phyloP scores from a whole-genome alignment of 37 sponge, comb jelly and placozoan species.

The Eunapius fragilis region DNA sequence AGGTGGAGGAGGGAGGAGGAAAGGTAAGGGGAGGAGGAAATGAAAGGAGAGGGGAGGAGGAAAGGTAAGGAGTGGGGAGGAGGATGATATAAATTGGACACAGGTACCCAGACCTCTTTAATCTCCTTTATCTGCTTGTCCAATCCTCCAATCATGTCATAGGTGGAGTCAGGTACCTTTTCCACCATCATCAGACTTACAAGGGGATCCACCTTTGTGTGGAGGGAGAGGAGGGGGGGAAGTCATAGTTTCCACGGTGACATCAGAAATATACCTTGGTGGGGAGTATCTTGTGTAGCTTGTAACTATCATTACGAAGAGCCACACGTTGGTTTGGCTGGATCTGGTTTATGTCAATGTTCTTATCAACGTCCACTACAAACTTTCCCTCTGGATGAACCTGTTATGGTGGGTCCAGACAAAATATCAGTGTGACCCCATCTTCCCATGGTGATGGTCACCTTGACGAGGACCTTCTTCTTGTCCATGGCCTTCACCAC shows the following conservation, averaged over 20 bases:
- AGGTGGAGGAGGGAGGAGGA: neutral
- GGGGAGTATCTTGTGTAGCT: conserved; percentile 97
- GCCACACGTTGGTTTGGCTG: conserved; percentile 87
- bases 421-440: neutral
- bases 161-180: conserved; percentile 99
- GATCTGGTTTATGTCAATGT: conserved; percentile 86
- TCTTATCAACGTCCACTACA: conserved; percentile 97
- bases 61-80: neutral
- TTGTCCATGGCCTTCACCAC: conserved; percentile 98
- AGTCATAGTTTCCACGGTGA: neutral
- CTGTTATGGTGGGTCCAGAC: conserved; percentile 37
- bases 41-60: neutral
- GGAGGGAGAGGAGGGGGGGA: neutral
- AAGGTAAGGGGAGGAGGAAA: neutral
- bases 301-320: conserved; percentile 94
- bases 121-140: conserved; percentile 99
- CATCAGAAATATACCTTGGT: conserved; percentile 72
- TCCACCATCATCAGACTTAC: conserved; percentile 99
- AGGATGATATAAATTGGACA: conserved; percentile 2
- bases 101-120: conserved; percentile 74
- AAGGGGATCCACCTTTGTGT: conserved; percentile 93
- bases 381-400: conserved; percentile 99
- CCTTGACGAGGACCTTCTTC: conserved; percentile 99
- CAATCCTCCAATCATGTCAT: conserved; percentile 99
- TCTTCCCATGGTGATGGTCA: neutral